Base-by-base conservation (phyloP, 2,113 vertebrate species). In the Pedionomus torquatus region DNA sequence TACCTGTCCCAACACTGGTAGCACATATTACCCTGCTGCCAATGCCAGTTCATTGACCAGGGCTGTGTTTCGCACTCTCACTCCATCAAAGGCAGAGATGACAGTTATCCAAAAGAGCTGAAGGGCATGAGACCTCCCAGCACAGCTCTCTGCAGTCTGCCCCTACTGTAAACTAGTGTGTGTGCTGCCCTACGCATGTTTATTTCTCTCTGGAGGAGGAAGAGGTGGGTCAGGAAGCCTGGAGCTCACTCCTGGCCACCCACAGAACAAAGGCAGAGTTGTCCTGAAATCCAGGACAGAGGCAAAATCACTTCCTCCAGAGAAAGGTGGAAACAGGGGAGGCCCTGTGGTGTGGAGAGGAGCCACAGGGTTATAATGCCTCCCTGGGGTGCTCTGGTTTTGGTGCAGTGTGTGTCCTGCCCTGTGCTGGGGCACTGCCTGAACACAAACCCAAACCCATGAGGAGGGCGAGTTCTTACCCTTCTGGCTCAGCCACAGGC, bases 241-340 rank as follows among this genome's bases (percentile, higher is more conserved):
- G 83, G 52, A 92, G 61, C 77, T 91, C 6, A 2, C 63, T 90
- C 33, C 44, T 1, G 95, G 65, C 96, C 96, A 96, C 96, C 94
- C 96, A 96, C 89, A 79, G 78, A 95, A 96, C 94, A 97, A 96
- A 95, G 94, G 48, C 24, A 3, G 35, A 8, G 89, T 76, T 97
- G 97, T 97, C 80, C 55, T 74, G 71, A 90, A 96, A 91, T 43
- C 37, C 65, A 61, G 65, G 74, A 83, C 52, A 87, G 86, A 81
- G 84, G 41, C 39, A 93, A 85, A 96, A 87, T 71, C 79, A 37
- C 87, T 89, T 96, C 77, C 87, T 91, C 76, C 46, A 82, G 48
- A 89, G 82, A 51, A 93, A 93, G 92, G 78, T 93, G 54, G 77
- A 83, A 95, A 94, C 19, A 76, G 48, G n/a, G 65, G 65, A 87